These are phyloP conservation scores for Proterorhinus semilunaris DNA, from an alignment of 2,113 vertebrate species.

Conservation along the genomic window DNA sequence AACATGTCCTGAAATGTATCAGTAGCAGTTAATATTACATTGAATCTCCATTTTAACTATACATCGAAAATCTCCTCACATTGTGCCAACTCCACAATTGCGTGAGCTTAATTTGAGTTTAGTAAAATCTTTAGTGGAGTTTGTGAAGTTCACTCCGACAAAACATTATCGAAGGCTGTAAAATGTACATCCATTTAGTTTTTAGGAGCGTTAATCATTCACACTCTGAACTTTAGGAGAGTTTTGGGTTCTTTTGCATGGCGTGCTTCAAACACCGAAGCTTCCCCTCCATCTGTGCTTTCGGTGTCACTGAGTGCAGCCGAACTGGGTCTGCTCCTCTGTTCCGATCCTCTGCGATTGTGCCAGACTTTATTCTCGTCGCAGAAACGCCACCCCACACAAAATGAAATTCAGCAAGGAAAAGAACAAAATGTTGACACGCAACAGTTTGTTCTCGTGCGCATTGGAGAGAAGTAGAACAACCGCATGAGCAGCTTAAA, in stretches of 20 bases:
- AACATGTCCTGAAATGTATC: too few species aligned
- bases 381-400: background rate
- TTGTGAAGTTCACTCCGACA: background rate
- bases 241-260: background rate
- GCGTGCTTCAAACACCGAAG: conserved; percentile 1
- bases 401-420: background rate
- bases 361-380: background rate
- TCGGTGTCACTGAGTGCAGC: background rate
- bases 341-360: background rate
- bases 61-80: too few species aligned
- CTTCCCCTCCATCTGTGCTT: background rate
- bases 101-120: too few species aligned
- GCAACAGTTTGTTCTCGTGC: background rate
- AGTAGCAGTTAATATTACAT: too few species aligned
- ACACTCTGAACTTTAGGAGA: background rate
- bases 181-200: background rate
- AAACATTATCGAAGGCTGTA: background rate
- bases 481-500: background rate
- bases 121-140: background rate
- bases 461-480: background rate
- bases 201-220: background rate
- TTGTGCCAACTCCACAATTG: too few species aligned
- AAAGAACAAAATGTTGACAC: background rate
- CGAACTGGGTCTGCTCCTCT: background rate
- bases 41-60: too few species aligned